These are phyloP conservation scores for Coranthus polyacanthus DNA, from an alignment of 2,797 vertebrate species.

Conservation along the genomic window DNA sequence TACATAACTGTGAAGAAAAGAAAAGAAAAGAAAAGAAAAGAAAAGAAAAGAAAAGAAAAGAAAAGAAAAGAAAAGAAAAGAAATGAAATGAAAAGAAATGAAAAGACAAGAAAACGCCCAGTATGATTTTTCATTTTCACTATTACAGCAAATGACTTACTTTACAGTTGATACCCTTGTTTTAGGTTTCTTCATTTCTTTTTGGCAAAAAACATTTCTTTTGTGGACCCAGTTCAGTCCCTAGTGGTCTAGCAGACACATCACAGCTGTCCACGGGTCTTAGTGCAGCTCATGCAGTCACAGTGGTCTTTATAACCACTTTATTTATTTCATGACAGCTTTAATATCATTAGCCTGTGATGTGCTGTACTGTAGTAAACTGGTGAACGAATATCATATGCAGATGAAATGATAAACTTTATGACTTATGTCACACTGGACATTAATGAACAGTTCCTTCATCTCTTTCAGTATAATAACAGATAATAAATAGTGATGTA, in stretches of 20 bases:
- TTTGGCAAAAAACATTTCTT: conserved; percentile 30
- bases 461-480: too few relatives aligned
- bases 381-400: too few relatives aligned
- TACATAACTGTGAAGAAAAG: too few relatives aligned
- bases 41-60: neutral
- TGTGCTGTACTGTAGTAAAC: fast-evolving
- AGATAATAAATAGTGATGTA: neutral
- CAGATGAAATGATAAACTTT: neutral
- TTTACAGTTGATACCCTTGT: too few relatives aligned
- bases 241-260: conserved; percentile 78
- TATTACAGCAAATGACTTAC: too few relatives aligned
- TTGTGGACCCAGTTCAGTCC: conserved; percentile 79
- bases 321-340: neutral
- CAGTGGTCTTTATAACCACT: neutral
- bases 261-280: conserved; percentile 58
- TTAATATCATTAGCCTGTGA: neutral
- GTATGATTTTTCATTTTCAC: neutral
- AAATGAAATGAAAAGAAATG: neutral
- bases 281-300: neutral
- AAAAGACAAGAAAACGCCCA: too few relatives aligned
- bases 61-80: neutral
- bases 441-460: neutral
- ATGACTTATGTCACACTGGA: neutral
- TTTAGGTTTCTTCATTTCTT: neutral
- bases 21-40: neutral